Evolutionary conservation across 2,113 vertebrate genomes (phyloP), one percentile per base, ranked within the genome.

Genomic region (Mugil cephalus): DNA sequence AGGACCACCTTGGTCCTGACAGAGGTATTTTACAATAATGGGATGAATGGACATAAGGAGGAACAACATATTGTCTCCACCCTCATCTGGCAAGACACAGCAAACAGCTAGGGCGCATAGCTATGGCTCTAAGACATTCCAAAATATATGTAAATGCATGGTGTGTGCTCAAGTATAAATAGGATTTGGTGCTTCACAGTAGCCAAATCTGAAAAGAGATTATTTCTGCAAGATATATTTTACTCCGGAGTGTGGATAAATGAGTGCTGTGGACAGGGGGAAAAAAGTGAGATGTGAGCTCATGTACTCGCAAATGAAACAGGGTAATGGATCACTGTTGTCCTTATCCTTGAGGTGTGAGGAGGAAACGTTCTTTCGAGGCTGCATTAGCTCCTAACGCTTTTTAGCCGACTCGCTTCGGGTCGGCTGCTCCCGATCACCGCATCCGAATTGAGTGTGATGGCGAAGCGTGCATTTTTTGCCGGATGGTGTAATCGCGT

Each of bases 281-380:
- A 50, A 11, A 18, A 50, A 47, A 30, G 24, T 62, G 15, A 10
- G 45, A 34, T 34, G 12, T 46, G 42, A 43, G 36, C 11, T 65
- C n/a, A 48, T 40, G 17, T 51, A 3, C 19, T 64, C 48, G 4
- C 4, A 65, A 58, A 36, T 21, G 8, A 39, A 73, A 64, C 19
- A 42, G 6, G 34, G n/a, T 48, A 24, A 56, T 42, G 10, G 50
- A 52, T 40, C 35, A 51, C 21, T 15, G 47, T 9, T 30, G 3
- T 51, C 38, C 42, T 45, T 4, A 45, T 63, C 8, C 45, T 4
- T 8, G 2, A 50, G 19, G 50, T 8, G 4, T 34, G 18, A 35
- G 15, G 8, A 34, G 3, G 9, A 10, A 35, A 24, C n/a, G 13
- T 60, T 19, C 40, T 55, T 48, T 48, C 10, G 12, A 63, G 38